Evolutionary conservation across 2,888 invertebrate species (phyloP).

Genomic region (Bellardia bayeri): DNA sequence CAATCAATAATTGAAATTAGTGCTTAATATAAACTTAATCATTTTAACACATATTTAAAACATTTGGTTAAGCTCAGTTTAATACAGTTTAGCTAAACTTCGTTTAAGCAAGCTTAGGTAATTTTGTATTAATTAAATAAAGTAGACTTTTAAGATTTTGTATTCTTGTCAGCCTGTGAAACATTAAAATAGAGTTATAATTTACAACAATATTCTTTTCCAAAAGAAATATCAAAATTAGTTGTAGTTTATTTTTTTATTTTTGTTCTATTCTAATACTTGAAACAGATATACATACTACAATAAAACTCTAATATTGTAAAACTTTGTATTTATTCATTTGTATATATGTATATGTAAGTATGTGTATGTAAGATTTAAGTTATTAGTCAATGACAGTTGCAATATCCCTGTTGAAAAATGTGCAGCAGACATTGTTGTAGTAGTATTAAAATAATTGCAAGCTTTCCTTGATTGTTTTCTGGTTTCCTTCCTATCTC

Average conservation of each 20-base stretch:
- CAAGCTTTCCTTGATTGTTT: background rate
- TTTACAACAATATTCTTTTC: background rate
- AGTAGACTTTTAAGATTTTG: no score
- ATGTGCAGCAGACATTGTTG: slow-evolving; percentile 1
- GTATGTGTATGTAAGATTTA: slow-evolving; percentile 1
- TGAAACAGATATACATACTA: background rate
- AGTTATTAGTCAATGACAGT: slow-evolving; percentile 64
- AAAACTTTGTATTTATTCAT: background rate
- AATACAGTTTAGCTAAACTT: no score
- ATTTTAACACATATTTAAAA: no score
- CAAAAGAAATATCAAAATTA: background rate
- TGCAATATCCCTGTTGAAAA: slow-evolving; percentile 42
- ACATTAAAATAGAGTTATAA: background rate
- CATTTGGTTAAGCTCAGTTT: no score
- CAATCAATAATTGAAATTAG: no score
- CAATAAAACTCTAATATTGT: background rate
- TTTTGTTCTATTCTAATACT: background rate
- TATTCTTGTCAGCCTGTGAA: background rate
- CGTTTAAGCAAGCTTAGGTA: no score
- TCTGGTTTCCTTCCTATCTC: background rate
- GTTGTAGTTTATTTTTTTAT: background rate
- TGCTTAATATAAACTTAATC: no score
- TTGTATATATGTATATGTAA: background rate
- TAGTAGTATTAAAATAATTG: background rate
- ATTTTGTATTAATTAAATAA: no score